A percentile compares a stretch with the other conserved stretches of the same genome.
Conservation (phyloP, 2,113 vertebrate species). For the Oryzias woworae region DNA sequence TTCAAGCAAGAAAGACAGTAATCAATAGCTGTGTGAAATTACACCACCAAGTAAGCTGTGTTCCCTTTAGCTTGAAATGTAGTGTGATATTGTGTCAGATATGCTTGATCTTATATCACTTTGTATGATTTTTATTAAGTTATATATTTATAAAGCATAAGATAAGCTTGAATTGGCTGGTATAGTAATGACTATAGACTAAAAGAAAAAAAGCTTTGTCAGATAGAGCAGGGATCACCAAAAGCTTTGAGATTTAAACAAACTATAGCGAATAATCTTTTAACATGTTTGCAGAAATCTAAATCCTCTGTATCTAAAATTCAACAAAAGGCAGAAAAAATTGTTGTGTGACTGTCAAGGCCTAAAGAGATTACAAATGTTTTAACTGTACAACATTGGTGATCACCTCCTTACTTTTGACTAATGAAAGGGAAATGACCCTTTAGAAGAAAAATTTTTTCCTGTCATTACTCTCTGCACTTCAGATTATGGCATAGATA, state of each 20-base stretch:
- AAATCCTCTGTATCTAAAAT: constrained; percentile 37
- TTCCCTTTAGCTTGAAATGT: constrained; percentile 29
- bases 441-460: not conserved
- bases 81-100: constrained; percentile 12
- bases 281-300: not conserved
- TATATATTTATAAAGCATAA: too few relatives aligned
- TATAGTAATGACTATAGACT: too few relatives aligned
- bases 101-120: constrained; percentile 15
- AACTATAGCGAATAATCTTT: too few relatives aligned
- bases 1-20: constrained; percentile 16
- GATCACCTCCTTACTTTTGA: constrained; percentile 1
- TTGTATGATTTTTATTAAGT: constrained; percentile 14
- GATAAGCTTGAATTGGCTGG: too few relatives aligned
- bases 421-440: not conserved
- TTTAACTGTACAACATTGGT: not conserved
- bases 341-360: constrained; percentile 12
- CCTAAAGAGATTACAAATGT: constrained; percentile 15
- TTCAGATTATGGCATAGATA: too few relatives aligned
- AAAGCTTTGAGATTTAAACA: too few relatives aligned
- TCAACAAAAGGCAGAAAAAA: constrained; percentile 45
- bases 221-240: too few relatives aligned
- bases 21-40: constrained; percentile 44
- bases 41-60: constrained; percentile 26
- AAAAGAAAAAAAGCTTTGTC: too few relatives aligned
- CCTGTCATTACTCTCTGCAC: not conserved